phyloP scores from a whole-genome alignment of 2,888 invertebrate species.

The Cremastinae sp. region DNA sequence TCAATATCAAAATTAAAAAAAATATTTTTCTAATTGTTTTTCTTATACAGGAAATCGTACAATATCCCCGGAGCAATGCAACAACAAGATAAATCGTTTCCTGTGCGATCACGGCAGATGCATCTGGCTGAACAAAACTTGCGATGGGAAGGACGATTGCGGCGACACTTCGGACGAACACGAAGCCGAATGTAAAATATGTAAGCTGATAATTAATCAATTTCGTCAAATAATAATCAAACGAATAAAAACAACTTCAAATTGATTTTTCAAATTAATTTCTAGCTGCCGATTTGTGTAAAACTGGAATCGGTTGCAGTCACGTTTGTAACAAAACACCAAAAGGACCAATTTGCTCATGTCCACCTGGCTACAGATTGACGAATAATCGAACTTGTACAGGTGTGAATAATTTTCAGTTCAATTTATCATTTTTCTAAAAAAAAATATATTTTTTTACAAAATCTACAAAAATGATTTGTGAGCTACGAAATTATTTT shows the following conservation, averaged over 20 bases:
- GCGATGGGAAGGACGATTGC: conserved; percentile 83
- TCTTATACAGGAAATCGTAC: conserved; percentile 70
- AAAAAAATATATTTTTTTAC: conserved; percentile 12
- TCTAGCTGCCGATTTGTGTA: conserved; percentile 61
- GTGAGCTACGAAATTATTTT: conserved; percentile 71
- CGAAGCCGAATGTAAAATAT: conserved; percentile 74
- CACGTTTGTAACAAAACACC: conserved; percentile 80
- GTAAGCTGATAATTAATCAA: conserved; percentile 53
- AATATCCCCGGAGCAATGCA: conserved; percentile 79
- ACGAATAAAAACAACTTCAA: background rate
- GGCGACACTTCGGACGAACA: conserved; percentile 85
- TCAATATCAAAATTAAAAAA: conserved; percentile 2
- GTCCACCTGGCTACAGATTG: conserved; percentile 79
- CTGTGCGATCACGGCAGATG: conserved; percentile 83
- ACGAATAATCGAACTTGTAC: conserved; percentile 63
- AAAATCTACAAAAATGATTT: background rate
- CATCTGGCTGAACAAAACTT: conserved; percentile 81
- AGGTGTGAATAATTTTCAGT: conserved; percentile 60
- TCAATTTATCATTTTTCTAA: too few relatives aligned
- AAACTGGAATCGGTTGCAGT: conserved; percentile 73
- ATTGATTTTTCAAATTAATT: background rate
- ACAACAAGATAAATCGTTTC: conserved; percentile 80
- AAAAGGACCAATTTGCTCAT: conserved; percentile 83
- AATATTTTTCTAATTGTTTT: conserved; percentile 30
- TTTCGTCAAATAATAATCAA: background rate